Conservation (phyloP, 2,113 vertebrate genomes). For the Plecotus auritus region DNA sequence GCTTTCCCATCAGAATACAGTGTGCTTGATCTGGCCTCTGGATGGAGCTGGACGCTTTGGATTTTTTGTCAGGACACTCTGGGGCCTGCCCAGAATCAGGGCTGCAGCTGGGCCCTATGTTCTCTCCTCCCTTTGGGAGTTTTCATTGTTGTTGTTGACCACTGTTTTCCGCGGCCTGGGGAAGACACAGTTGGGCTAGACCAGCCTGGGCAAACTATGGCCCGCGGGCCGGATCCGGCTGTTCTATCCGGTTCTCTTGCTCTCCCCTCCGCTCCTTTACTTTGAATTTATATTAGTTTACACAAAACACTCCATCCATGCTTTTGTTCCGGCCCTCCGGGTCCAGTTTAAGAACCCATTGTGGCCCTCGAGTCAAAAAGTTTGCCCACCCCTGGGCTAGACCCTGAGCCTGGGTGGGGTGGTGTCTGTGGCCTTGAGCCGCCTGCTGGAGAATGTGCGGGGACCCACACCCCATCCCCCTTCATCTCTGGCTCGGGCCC, state of each 20-base stretch:
- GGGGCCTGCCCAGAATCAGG: background rate
- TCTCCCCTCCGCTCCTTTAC: too few species aligned
- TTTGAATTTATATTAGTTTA: too few species aligned
- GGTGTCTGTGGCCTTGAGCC: too few species aligned
- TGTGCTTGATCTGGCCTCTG: background rate
- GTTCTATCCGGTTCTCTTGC: too few species aligned
- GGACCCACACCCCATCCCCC: accelerated
- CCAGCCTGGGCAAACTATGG: too few species aligned
- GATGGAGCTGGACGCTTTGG: background rate
- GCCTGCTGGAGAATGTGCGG: background rate
- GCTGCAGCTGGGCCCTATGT: background rate
- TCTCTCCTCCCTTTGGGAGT: background rate
- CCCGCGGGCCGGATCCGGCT: too few species aligned
- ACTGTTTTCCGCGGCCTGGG: background rate
- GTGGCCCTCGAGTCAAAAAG: too few species aligned
- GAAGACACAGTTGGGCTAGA: background rate
- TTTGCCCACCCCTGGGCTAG: too few species aligned
- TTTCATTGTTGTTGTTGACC: background rate
- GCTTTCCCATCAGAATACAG: background rate
- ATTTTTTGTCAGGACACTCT: background rate
- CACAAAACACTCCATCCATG: too few species aligned
- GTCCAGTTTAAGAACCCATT: too few species aligned
- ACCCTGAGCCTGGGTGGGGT: background rate
- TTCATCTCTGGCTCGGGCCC: accelerated
- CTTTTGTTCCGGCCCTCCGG: too few species aligned